Base-by-base conservation (phyloP, 2,888 invertebrate species). In the Aradus depressus region DNA sequence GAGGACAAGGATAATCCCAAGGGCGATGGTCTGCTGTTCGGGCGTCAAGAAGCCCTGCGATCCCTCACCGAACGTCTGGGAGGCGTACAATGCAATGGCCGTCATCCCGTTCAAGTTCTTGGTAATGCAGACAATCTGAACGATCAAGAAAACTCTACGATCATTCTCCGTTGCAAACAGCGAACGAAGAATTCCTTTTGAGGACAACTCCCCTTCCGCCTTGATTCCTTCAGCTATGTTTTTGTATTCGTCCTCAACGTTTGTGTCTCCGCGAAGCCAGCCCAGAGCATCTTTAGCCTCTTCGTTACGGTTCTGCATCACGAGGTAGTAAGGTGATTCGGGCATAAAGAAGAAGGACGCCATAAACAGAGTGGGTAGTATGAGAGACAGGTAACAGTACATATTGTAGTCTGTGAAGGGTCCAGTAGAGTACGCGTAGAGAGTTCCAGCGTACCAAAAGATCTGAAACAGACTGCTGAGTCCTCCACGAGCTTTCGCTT, bases 281-380 rank as follows among this genome's bases (percentile, higher is more conserved):
- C 19, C 12, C 10, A 60, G 49, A 4, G 55, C 47, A 19, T 48
- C 31, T 56, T 65, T 69, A 0, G 77, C 76, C 0, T 70, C 70
- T 2, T 67, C 69, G 3, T 70, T 60, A 19, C 70, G 66, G 1
- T 70, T 72, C 50, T 70, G 70, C 63, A 75, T 75, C 19, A 79
- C 62, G 31, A 78, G 67, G 58, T 72, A 77, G 58, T 77, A 77
- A 1, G 78, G 78, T 0, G 77, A 75, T 60, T 79, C 78, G 0
- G 78, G 78, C 66, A 77, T 71, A 73, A 75, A 76, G 8, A 67
- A 53, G 60, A 76, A 76, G 0, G 70, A 63, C 0, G 70, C 25
- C 23, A 72, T 68, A 52, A 73, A 75, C n/a, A 69, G 55, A 3
- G 74, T 58, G 0, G 77, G 75, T 26, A 76, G 64, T 0, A 70